A percentile compares a stretch with the other conserved stretches of the same genome.
Conservation (phyloP, 2,797 vertebrate genomes). For the Silurus lanzhouensis region DNA sequence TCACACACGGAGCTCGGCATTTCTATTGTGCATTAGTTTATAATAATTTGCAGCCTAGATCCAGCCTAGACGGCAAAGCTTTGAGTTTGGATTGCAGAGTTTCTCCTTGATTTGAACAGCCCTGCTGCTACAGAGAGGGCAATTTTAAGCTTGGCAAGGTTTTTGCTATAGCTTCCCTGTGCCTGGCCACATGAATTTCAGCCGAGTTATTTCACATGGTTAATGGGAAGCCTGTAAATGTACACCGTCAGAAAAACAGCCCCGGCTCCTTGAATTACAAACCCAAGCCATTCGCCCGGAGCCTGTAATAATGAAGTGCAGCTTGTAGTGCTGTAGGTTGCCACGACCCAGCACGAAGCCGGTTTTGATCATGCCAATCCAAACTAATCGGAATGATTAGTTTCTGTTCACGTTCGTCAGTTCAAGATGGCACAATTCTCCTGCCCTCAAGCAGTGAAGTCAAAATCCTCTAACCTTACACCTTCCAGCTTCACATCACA, state of each 20-base stretch:
- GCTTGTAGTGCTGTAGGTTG: constrained; percentile 28
- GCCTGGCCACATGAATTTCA: constrained; percentile 33
- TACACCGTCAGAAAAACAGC: constrained; percentile 32
- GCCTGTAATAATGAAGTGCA: constrained; percentile 46
- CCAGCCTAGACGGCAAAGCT: background rate
- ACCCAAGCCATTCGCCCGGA: constrained; percentile 21
- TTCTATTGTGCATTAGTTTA: constrained; percentile 7
- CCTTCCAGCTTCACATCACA: constrained; percentile 34
- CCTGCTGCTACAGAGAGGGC: background rate
- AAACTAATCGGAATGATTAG: constrained; percentile 28
- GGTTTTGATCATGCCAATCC: constrained; percentile 40
- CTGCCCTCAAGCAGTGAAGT: constrained; percentile 26
- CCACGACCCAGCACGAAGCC: constrained; percentile 12
- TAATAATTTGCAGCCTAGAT: background rate
- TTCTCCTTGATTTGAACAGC: background rate
- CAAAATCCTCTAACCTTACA: constrained; percentile 28
- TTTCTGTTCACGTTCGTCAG: constrained; percentile 29
- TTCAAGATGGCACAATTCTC: constrained; percentile 23
- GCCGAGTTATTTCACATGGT: constrained; percentile 38
- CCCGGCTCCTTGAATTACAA: constrained; percentile 33
- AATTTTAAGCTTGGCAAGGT: constrained; percentile 24
- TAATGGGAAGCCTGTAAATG: constrained; percentile 38
- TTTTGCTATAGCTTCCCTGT: constrained; percentile 10
- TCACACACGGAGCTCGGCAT: background rate
- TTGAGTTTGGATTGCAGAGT: background rate